Conservation (phyloP, 2,888 invertebrate genomes). For the Netelia inedita region DNA sequence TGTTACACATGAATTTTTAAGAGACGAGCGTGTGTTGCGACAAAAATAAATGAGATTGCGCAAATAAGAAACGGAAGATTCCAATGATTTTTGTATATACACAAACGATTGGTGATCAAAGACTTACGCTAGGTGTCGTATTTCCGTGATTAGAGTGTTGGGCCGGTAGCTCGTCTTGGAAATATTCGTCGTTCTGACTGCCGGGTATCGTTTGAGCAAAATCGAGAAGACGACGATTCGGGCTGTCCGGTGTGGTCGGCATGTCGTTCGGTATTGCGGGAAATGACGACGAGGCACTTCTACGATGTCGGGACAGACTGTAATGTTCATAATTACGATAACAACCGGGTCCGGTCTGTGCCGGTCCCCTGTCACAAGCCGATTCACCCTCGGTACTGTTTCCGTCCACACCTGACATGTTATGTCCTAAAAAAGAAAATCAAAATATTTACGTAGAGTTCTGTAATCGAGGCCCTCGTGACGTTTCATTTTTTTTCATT, state of each 20-base stretch:
- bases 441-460: background rate
- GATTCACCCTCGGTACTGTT: constrained; percentile 92
- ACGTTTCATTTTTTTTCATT: constrained; percentile 1
- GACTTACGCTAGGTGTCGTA: constrained; percentile 84
- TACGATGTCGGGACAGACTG: constrained; percentile 84
- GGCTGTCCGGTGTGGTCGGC: constrained; percentile 83
- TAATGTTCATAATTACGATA: constrained; percentile 93
- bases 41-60: constrained; percentile 19
- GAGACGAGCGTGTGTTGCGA: constrained; percentile 54
- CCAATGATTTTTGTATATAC: background rate
- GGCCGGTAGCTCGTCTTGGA: constrained; percentile 81
- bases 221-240: constrained; percentile 83
- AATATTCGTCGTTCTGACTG: constrained; percentile 82
- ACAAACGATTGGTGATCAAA: constrained; percentile 1
- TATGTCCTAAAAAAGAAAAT: constrained; percentile 90
- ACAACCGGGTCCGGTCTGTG: constrained; percentile 91
- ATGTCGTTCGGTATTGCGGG: constrained; percentile 82
- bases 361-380: constrained; percentile 87
- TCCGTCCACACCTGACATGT: constrained; percentile 95
- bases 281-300: constrained; percentile 86
- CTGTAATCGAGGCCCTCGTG: constrained; percentile 25
- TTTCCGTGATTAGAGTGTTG: constrained; percentile 82
- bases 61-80: constrained; percentile 19
- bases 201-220: constrained; percentile 83
- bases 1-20: constrained; percentile 28